phyloP scores from a whole-genome alignment of 2,797 vertebrate species.

The Lophius americanus region DNA sequence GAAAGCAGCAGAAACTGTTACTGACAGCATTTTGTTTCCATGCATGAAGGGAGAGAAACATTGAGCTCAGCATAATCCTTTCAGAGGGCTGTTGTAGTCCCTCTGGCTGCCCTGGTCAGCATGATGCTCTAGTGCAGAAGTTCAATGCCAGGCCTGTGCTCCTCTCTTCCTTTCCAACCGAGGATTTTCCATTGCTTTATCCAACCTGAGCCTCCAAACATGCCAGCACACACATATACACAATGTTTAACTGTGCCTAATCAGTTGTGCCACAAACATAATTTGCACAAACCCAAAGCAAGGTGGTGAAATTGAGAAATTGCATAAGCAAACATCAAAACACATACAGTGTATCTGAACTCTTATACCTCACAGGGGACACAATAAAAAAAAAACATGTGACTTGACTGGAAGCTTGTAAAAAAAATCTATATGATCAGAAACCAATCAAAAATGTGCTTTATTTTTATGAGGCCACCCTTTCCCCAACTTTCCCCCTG shows the following conservation, averaged over 20 bases:
- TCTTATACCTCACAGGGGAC: conserved; percentile 1
- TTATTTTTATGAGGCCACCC: background rate
- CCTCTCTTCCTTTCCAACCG: conserved; percentile 71
- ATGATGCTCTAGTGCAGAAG: conserved; percentile 78
- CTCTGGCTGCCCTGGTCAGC: conserved; percentile 73
- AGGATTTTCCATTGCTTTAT: conserved; percentile 84
- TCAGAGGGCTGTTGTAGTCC: conserved; percentile 62
- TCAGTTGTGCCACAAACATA: conserved; percentile 77
- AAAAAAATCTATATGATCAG: background rate
- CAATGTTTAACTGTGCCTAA: conserved; percentile 84
- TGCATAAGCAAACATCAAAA: conserved; percentile 13
- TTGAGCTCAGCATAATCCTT: conserved; percentile 83
- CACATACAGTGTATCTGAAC: too few species aligned
- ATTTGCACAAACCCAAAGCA: conserved; percentile 61
- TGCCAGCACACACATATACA: conserved; percentile 30
- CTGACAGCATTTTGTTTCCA: conserved; percentile 76
- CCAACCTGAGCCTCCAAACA: conserved; percentile 67
- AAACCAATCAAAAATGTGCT: conserved; percentile 12
- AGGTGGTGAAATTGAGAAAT: conserved; percentile 49
- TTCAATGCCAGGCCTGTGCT: conserved; percentile 72
- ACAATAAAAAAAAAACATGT: conserved; percentile 9
- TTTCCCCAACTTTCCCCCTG: conserved; percentile 13
- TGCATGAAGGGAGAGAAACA: conserved; percentile 70
- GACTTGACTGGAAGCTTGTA: background rate
- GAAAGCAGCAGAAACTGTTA: conserved; percentile 78